phyloP scores from a whole-genome alignment of 1,140 invertebrate species.

The Hirudo medicinalis region DNA sequence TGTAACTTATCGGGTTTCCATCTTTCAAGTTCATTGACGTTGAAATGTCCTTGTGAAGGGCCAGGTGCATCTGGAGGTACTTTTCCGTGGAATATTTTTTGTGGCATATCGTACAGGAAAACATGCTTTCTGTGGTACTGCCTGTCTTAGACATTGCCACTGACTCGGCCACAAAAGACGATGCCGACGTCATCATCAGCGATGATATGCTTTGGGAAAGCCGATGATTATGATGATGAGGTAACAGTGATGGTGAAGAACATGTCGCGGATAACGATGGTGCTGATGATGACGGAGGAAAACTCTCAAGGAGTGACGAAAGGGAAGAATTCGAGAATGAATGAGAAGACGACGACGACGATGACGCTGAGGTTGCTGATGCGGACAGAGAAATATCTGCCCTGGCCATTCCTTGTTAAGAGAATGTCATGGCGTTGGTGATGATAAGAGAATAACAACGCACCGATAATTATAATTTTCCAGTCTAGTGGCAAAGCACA shows the following conservation, averaged over 20 bases:
- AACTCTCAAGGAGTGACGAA: too few species aligned
- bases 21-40: not conserved
- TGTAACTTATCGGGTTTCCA: not conserved
- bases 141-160: not conserved
- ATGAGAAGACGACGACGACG: too few species aligned
- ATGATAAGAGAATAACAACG: too few species aligned
- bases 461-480: too few species aligned
- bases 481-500: too few species aligned
- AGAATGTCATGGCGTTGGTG: too few species aligned
- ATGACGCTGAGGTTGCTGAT: too few species aligned
- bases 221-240: not conserved
- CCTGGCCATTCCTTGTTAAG: too few species aligned
- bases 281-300: not conserved
- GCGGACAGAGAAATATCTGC: too few species aligned
- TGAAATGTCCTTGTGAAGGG: conserved; percentile 17
- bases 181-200: too few species aligned
- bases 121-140: not conserved
- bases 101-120: conserved; percentile 16
- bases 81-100: conserved; percentile 21
- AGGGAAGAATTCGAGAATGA: too few species aligned
- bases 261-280: not conserved
- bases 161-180: too few species aligned
- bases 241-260: not conserved
- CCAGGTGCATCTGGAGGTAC: conserved; percentile 22
- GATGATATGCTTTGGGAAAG: not conserved